Conservation (phyloP, 2,113 vertebrate species). For the Microtus ochrogaster region DNA sequence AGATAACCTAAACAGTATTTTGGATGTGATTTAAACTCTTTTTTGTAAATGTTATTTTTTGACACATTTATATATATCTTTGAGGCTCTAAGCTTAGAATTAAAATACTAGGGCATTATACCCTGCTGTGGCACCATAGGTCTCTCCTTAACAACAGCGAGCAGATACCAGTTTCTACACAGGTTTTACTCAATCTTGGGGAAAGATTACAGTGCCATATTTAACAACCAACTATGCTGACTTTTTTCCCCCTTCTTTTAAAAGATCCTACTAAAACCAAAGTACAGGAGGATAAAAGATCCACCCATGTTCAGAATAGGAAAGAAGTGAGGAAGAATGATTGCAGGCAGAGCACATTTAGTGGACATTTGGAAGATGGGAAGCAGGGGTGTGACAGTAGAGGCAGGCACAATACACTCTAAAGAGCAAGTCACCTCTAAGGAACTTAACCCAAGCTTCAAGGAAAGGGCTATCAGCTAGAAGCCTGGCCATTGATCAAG, state of each 20-base stretch:
- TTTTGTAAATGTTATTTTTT: slow-evolving; percentile 56
- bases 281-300: background rate
- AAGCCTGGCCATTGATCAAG: background rate
- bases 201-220: background rate
- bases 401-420: background rate
- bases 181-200: background rate
- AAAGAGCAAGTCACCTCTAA: background rate
- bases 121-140: background rate
- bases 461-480: background rate
- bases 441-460: background rate
- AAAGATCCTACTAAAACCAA: background rate
- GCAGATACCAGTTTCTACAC: background rate
- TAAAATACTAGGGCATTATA: background rate
- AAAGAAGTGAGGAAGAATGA: background rate
- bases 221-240: background rate
- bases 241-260: background rate
- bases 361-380: background rate
- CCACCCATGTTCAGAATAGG: background rate
- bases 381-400: background rate
- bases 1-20: slow-evolving; percentile 69
- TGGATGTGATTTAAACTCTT: slow-evolving; percentile 71
- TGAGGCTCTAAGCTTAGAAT: slow-evolving; percentile 41
- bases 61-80: background rate
- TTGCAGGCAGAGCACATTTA: background rate
- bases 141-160: background rate